Evolutionary conservation across 2,888 invertebrate genomes (phyloP), one percentile per base, ranked within the genome.

Genomic region (Rhodophaea formosa): DNA sequence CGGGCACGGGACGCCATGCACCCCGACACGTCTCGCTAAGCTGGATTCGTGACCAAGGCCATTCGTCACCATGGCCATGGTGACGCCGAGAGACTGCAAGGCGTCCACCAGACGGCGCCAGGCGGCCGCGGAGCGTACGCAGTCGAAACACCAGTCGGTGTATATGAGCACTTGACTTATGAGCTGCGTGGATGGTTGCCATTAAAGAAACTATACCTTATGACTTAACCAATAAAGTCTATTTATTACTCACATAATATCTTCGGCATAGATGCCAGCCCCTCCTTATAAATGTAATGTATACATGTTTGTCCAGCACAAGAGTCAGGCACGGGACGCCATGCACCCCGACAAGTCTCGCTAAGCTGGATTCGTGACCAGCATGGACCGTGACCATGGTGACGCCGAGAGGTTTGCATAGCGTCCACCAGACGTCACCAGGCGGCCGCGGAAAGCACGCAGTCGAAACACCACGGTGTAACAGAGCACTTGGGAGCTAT

Each of bases 381-480:
- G 96, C 96, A 84, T 98, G 97, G 0, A 89, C 89, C 0, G 97
- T 96, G 0, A 94, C 96, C 82, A 97, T 93, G 61, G 94, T 94
- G 57, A 97, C 93, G 66, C 98, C 98, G 43, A 96, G 79, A 0
- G 96, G 96, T 77, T n/a, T 97, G 96, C 57, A 98, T 86, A 47
- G 98, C 96, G 70, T 97, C 96, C 45, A 97, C 95, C 55, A 98
- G 91, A 63, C 96, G 94, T 53, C 96, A 93, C 94, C 98, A 97
- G 8, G 96, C 93, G 0, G 95, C 95, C 51, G 97, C 97, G n/a
- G 96, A 95, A 72, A 95, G 95, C 63, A 97, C 94, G 81, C 98
- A 99, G 53, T 96, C 94, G 82, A 97, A 97, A 80, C 98, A 99
- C 96, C 97, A 98, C 98, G 7, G 97, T 96, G 85, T 98, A 99